Evolutionary conservation across 2,888 invertebrate species (phyloP).

Genomic region (Melitaea athalia): DNA sequence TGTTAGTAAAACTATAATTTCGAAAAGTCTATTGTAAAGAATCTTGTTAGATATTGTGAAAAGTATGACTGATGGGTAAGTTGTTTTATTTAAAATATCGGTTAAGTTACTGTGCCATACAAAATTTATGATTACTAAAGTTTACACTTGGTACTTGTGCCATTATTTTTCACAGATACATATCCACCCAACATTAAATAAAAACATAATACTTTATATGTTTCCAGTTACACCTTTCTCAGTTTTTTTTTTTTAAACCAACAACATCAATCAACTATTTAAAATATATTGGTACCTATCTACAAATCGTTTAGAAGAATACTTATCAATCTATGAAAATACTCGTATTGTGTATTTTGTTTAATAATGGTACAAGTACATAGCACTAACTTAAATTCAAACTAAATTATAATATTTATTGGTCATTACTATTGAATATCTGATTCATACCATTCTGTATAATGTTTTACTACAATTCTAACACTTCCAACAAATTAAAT

Average conservation of each 20-base stretch:
- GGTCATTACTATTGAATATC: slow-evolving; percentile 16
- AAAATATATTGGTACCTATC: neutral
- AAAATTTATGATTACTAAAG: slow-evolving; percentile 3
- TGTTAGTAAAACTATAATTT: neutral
- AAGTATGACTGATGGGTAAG: slow-evolving; percentile 12
- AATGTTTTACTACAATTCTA: slow-evolving; percentile 55
- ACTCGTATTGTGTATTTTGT: neutral
- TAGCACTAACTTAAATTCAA: neutral
- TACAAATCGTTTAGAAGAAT: neutral
- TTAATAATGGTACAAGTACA: neutral
- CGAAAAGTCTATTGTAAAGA: neutral
- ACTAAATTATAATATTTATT: slow-evolving; percentile 25
- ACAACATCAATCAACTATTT: neutral
- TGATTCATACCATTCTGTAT: slow-evolving; percentile 29
- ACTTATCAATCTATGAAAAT: neutral
- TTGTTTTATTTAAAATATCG: slow-evolving; percentile 18
- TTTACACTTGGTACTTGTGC: slow-evolving; percentile 1
- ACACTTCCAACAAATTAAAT: slow-evolving; percentile 73
- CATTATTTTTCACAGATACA: neutral
- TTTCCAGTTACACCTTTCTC: neutral
- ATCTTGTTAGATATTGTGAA: neutral
- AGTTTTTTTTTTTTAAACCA: neutral
- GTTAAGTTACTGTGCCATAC: slow-evolving; percentile 38
- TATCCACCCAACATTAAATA: neutral
- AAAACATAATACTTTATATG: no score